phyloP scores from a whole-genome alignment of 2,797 vertebrate species.

The Psittacula derbiana region DNA sequence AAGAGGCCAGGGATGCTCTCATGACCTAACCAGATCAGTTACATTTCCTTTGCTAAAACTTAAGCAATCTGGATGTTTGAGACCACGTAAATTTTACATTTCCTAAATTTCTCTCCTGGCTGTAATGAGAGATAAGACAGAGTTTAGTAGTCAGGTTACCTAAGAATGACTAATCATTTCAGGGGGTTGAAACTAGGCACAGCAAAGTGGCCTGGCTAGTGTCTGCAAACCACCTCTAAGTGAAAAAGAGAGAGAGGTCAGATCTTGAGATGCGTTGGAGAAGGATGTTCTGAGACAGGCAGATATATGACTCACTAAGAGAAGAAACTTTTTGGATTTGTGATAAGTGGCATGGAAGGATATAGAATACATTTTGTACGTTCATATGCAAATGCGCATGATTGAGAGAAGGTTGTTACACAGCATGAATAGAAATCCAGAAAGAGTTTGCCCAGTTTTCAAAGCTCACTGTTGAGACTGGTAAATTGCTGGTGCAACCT shows the following conservation, averaged over 20 bases:
- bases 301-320: background rate
- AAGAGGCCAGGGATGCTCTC: background rate
- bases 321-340: background rate
- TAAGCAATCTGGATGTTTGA: background rate
- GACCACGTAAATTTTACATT: background rate
- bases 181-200: background rate
- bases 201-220: background rate
- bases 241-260: background rate
- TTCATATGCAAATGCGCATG: background rate
- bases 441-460: background rate
- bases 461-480: background rate
- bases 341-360: background rate
- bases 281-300: background rate
- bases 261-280: background rate
- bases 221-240: background rate
- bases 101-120: background rate
- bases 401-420: background rate
- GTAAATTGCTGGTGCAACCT: background rate
- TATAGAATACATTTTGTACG: background rate
- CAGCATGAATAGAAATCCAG: background rate
- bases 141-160: background rate
- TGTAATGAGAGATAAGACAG: background rate
- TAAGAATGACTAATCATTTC: background rate
- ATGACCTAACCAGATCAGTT: background rate
- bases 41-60: background rate